phyloP scores from a whole-genome alignment of 2,888 invertebrate genomes.

The Trichopoda pennipes region DNA sequence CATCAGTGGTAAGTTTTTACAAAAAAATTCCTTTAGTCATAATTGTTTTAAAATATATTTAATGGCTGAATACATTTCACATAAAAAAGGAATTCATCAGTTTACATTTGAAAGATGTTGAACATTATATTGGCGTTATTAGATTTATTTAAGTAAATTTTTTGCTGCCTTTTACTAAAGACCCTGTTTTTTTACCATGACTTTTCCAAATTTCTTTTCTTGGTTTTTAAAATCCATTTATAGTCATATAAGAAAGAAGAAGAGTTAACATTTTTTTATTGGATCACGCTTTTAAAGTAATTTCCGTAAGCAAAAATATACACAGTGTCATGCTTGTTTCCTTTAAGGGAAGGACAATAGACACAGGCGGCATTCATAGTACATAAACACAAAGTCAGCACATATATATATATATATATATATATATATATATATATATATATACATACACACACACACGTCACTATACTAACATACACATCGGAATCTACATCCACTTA shows the following conservation, averaged over 20 bases:
- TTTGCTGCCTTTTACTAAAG: neutral
- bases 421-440: too few relatives aligned
- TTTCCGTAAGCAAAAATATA: constrained; percentile 57
- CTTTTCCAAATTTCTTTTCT: too few relatives aligned
- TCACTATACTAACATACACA: too few relatives aligned
- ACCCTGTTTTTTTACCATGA: neutral
- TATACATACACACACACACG: neutral
- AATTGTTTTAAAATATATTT: too few relatives aligned
- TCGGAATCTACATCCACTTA: too few relatives aligned
- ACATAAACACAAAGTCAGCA: neutral
- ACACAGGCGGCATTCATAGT: constrained; percentile 16
- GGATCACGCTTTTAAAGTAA: constrained; percentile 62
- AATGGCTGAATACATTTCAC: too few relatives aligned
- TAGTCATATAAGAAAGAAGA: constrained; percentile 31
- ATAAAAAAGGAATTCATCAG: too few relatives aligned
- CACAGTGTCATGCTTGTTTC: constrained; percentile 55
- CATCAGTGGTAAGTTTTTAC: too few relatives aligned
- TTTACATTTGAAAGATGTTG: too few relatives aligned
- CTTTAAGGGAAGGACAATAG: constrained; percentile 45
- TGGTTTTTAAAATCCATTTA: constrained; percentile 32
- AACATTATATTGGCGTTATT: neutral
- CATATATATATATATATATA: too few relatives aligned
- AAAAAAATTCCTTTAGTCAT: too few relatives aligned
- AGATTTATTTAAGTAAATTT: neutral
- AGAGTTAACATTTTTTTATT: constrained; percentile 62